Percentiles rank a stretch among this genome's conserved stretches.
phyloP scores from a whole-genome alignment of 2,113 vertebrate species.

The Gorilla gorilla region DNA sequence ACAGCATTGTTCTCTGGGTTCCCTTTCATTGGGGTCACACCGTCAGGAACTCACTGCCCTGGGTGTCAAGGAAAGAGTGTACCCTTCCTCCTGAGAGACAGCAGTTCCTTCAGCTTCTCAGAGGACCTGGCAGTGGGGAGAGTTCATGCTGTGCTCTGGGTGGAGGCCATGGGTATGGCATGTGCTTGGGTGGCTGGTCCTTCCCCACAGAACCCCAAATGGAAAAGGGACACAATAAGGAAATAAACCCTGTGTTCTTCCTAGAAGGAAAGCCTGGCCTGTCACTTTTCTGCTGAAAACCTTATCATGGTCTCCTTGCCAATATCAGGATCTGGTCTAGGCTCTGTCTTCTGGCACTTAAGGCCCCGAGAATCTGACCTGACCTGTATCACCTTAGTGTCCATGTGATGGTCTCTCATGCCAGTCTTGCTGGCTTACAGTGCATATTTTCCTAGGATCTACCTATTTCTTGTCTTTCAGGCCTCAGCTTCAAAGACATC shows the following conservation, averaged over 20 bases:
- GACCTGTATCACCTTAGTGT: too few relatives aligned
- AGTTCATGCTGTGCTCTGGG: not conserved
- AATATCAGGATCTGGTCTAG: not conserved
- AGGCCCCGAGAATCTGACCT: not conserved
- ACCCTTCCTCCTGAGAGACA: not conserved
- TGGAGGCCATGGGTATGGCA: not conserved
- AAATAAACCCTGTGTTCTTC: not conserved
- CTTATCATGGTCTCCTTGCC: not conserved
- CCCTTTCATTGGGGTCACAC: not conserved
- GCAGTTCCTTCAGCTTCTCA: not conserved
- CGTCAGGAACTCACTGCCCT: not conserved
- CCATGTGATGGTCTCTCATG: not conserved
- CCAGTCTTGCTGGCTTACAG: not conserved
- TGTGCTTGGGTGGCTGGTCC: not conserved
- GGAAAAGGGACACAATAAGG: not conserved
- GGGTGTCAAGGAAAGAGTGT: not conserved
- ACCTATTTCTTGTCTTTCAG: not conserved
- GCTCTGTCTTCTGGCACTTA: not conserved
- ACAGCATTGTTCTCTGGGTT: not conserved
- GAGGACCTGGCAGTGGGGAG: not conserved
- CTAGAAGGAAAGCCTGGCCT: not conserved
- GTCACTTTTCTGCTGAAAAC: not conserved
- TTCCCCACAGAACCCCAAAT: not conserved
- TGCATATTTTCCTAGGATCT: not conserved
- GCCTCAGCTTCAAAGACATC: not conserved